Conservation (phyloP, 2,797 vertebrate species). For the Crocidura indochinensis region DNA sequence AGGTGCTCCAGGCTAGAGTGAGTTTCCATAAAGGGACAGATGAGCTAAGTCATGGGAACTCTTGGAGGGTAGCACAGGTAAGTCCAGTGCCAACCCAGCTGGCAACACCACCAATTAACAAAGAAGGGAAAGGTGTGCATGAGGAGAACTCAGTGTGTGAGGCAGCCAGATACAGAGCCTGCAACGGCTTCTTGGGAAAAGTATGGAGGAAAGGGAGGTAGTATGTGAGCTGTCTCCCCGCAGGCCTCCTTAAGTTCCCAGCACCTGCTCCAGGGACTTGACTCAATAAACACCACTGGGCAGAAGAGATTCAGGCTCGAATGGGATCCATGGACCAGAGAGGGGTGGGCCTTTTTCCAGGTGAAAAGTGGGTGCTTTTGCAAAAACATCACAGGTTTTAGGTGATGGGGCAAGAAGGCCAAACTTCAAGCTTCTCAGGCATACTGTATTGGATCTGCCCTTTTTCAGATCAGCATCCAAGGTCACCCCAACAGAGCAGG, state of each 20-base stretch:
- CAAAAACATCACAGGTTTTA: not conserved
- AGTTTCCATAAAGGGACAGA: conserved; percentile 68
- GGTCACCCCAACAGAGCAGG: not conserved
- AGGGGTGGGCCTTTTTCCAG: rapidly evolving
- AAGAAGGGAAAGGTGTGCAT: not conserved
- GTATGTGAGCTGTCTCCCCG: no score
- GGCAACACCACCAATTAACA: conserved; percentile 18
- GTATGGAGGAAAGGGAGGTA: no score
- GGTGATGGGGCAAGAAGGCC: not conserved
- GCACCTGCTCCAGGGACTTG: not conserved
- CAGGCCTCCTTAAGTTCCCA: rapidly evolving
- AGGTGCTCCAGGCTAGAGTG: conserved; percentile 16
- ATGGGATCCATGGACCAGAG: not conserved
- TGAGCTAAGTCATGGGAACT: conserved; percentile 34
- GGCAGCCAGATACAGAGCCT: not conserved
- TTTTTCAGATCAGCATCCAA: not conserved
- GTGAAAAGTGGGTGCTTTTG: not conserved
- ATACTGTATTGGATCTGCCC: not conserved
- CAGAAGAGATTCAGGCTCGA: not conserved
- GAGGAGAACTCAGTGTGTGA: not conserved
- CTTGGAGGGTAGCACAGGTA: conserved; percentile 63
- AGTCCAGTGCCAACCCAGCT: not conserved
- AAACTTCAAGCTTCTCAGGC: not conserved
- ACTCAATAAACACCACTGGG: not conserved
- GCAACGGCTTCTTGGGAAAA: no score